Percentiles rank a stretch among this genome's conserved stretches.
These are phyloP conservation scores for Oryzias woworae DNA, from an alignment of 2,113 vertebrate species.

Conservation along the genomic window DNA sequence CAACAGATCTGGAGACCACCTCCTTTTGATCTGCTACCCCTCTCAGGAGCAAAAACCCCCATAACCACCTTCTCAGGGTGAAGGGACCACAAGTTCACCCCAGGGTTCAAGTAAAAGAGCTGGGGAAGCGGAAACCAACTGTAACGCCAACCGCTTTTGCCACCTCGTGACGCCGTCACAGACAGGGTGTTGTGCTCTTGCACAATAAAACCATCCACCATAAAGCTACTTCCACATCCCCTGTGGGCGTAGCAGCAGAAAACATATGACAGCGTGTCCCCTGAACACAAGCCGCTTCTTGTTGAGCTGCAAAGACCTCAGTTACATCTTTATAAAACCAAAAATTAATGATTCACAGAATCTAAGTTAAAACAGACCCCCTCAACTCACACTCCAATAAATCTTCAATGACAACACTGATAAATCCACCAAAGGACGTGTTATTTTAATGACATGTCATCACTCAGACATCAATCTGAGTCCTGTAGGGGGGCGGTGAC, in stretches of 20 bases:
- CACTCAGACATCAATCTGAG: conserved; percentile 16
- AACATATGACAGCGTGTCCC: neutral
- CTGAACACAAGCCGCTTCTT: conserved; percentile 13
- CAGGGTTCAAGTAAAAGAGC: conserved; percentile 10
- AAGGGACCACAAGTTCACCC: conserved; percentile 15
- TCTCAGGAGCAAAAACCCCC: conserved; percentile 16
- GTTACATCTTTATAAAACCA: neutral
- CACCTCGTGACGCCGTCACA: conserved; percentile 30
- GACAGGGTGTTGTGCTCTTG: conserved; percentile 26
- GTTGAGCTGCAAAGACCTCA: neutral
- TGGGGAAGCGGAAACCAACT: conserved; percentile 31
- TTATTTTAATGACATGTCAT: conserved; percentile 72
- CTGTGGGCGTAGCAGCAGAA: conserved; percentile 1
- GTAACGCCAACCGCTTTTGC: conserved; percentile 7
- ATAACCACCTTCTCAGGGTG: conserved; percentile 8
- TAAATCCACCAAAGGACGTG: conserved; percentile 44
- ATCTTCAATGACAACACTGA: neutral
- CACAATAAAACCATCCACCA: conserved; percentile 14
- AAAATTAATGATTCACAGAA: neutral
- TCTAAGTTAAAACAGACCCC: too few relatives aligned
- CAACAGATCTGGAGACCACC: conserved; percentile 19
- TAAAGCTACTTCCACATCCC: conserved; percentile 37
- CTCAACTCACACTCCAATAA: too few relatives aligned
- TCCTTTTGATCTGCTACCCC: conserved; percentile 18
- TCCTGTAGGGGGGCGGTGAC: neutral